phyloP scores from a whole-genome alignment of 2,888 invertebrate species.

The Tholera decimalis region DNA sequence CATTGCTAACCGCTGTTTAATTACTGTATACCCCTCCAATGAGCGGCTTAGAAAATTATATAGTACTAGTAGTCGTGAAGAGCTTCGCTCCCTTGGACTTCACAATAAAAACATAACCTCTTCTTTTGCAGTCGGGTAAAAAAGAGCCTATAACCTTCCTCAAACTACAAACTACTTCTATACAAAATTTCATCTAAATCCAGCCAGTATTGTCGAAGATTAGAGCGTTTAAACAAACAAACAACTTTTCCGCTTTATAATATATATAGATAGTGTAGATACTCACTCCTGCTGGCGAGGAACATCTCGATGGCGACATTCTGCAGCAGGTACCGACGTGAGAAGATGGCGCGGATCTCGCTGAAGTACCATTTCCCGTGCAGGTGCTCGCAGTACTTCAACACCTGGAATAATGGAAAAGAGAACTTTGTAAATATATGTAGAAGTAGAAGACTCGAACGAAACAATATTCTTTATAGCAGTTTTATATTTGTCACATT shows the following conservation, averaged over 20 bases:
- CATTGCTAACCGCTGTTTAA: neutral
- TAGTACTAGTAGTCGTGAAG: neutral
- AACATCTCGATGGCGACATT: conserved; percentile 99
- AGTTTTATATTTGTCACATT: no score
- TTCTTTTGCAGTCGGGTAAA: no score
- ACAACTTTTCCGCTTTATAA: no score
- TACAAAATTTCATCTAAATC: no score
- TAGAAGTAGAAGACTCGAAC: no score
- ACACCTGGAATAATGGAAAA: conserved; percentile 92
- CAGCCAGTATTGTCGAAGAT: no score
- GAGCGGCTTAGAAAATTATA: neutral
- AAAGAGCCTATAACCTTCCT: no score
- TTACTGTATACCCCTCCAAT: neutral
- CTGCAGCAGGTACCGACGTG: conserved; percentile 98
- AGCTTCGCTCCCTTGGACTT: no score
- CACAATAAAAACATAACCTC: no score
- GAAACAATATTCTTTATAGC: no score
- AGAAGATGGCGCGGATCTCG: conserved; percentile 99
- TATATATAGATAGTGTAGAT: conserved; percentile 27
- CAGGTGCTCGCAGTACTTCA: conserved; percentile 99
- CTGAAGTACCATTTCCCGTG: conserved; percentile 99
- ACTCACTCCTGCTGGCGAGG: conserved; percentile 99
- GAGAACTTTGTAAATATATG: neutral
- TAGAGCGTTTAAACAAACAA: no score
- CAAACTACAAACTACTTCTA: no score